Percentiles rank a stretch among this genome's conserved stretches.
Evolutionary conservation across 2,797 vertebrate species (phyloP).

Genomic region (Pseudotriccus pelzelni): DNA sequence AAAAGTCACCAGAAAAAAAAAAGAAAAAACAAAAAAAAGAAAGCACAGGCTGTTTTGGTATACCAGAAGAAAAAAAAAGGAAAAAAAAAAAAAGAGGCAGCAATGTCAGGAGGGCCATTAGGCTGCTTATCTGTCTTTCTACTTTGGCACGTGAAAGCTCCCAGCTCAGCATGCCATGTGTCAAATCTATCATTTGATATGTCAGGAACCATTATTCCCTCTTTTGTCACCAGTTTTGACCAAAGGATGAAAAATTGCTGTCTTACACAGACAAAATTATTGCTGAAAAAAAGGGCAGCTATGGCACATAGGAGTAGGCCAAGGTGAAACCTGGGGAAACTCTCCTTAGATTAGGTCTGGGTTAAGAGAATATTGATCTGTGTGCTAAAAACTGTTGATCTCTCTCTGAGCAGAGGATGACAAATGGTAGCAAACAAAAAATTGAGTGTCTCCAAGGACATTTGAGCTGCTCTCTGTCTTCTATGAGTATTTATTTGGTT

Average conservation of each 20-base stretch:
- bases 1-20: background rate
- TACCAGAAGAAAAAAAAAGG: background rate
- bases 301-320: slow-evolving; percentile 74
- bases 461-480: slow-evolving; percentile 75
- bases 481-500: slow-evolving; percentile 76
- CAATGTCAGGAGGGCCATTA: slow-evolving; percentile 86
- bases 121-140: slow-evolving; percentile 89
- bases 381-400: slow-evolving; percentile 98
- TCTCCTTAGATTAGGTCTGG: slow-evolving; percentile 91
- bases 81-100: slow-evolving; percentile 19
- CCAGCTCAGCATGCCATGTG: slow-evolving; percentile 82
- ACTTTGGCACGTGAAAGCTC: slow-evolving; percentile 79
- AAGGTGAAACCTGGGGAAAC: slow-evolving; percentile 91
- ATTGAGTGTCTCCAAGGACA: slow-evolving; percentile 90
- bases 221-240: slow-evolving; percentile 90
- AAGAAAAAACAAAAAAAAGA: background rate
- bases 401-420: slow-evolving; percentile 94
- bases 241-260: slow-evolving; percentile 93
- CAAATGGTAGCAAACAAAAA: slow-evolving; percentile 96
- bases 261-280: slow-evolving; percentile 84
- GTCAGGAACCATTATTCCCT: slow-evolving; percentile 91
- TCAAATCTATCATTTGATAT: slow-evolving; percentile 92
- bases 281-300: slow-evolving; percentile 79
- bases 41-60: slow-evolving; percentile 51
- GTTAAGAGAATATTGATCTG: slow-evolving; percentile 99